Percentiles rank a stretch among this genome's conserved stretches.
Evolutionary conservation across 2,113 vertebrate genomes (phyloP).

Genomic region (Maccullochella peelii): DNA sequence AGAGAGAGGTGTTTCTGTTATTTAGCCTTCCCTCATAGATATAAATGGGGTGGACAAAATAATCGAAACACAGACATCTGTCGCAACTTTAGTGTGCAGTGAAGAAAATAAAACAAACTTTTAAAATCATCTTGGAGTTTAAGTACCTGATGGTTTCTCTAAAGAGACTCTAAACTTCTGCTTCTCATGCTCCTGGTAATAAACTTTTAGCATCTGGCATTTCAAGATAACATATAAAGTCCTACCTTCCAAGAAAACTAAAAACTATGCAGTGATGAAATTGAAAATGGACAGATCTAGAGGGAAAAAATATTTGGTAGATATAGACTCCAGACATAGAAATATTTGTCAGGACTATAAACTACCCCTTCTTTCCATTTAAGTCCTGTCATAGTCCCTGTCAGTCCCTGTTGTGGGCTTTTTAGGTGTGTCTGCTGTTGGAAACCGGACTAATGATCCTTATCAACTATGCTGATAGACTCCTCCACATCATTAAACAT

Average conservation of each 20-base stretch:
- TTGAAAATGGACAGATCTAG: not conserved
- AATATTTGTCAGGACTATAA: not conserved
- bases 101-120: no score
- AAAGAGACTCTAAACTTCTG: no score
- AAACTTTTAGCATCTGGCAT: not conserved
- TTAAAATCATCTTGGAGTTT: no score
- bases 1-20: no score
- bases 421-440: constrained; percentile 17
- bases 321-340: not conserved
- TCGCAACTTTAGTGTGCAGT: no score
- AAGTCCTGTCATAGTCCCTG: not conserved
- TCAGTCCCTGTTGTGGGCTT: not conserved
- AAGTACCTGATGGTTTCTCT: no score
- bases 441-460: constrained; percentile 4
- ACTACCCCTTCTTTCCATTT: not conserved
- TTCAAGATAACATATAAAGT: not conserved
- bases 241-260: not conserved
- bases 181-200: not conserved
- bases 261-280: not conserved
- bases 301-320: not conserved
- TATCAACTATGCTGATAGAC: constrained; percentile 31
- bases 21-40: no score
- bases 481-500: constrained; percentile 39
- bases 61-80: no score
- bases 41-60: no score